A percentile compares a stretch with the other conserved stretches of the same genome.
phyloP scores from a whole-genome alignment of 1,140 invertebrate species.

The Aphis gossypii region DNA sequence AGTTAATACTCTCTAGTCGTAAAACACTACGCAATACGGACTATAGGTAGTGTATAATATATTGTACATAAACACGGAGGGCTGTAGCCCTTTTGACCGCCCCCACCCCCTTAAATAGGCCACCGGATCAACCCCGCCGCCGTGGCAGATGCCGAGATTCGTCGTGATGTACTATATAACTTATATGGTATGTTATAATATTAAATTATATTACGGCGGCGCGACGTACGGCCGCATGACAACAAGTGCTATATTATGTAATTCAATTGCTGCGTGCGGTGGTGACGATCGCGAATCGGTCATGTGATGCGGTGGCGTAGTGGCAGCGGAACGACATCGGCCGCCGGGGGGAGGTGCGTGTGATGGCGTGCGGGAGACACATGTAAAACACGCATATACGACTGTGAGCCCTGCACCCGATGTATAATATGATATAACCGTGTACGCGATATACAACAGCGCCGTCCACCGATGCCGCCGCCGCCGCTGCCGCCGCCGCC shows the following conservation, averaged over 20 bases:
- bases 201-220: not conserved
- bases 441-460: not conserved
- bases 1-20: too few relatives aligned
- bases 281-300: not conserved
- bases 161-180: too few relatives aligned
- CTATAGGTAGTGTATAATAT: too few relatives aligned
- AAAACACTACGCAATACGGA: too few relatives aligned
- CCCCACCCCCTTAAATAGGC: too few relatives aligned
- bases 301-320: not conserved
- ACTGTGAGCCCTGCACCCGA: not conserved
- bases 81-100: too few relatives aligned
- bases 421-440: constrained; percentile 4
- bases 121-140: too few relatives aligned
- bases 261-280: not conserved
- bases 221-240: not conserved
- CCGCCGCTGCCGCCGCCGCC: not conserved
- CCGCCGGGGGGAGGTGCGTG: not conserved
- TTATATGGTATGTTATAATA: too few relatives aligned
- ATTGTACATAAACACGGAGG: too few relatives aligned
- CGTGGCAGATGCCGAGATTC: not conserved
- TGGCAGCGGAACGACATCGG: not conserved
- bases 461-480: not conserved
- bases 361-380: not conserved
- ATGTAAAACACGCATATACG: not conserved
- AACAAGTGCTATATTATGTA: not conserved